Evolutionary conservation across 2,888 invertebrate genomes (phyloP), one percentile per base, ranked within the genome.

Genomic region (Rhyacophila evoluta): DNA sequence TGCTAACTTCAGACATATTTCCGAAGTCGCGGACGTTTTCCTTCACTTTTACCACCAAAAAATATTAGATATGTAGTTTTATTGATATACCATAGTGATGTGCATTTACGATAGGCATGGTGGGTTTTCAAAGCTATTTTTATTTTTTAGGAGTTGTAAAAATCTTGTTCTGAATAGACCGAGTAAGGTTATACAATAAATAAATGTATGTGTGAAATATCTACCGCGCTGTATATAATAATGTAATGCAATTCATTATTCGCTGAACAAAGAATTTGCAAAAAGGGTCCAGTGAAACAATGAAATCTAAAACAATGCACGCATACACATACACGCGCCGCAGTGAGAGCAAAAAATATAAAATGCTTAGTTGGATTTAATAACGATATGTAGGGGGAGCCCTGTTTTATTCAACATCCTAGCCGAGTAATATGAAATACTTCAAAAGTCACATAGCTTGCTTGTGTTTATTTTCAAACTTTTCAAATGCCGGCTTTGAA

Each of bases 171-270:
- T n/a, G n/a, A n/a, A n/a, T n/a, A n/a, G n/a, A n/a, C n/a, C n/a
- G n/a, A n/a, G n/a, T n/a, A n/a, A n/a, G n/a, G n/a, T n/a, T n/a
- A n/a, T n/a, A n/a, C n/a, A n/a, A n/a, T n/a, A n/a, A n/a, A n/a
- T n/a, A n/a, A n/a, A n/a, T n/a, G 12, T 39, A 2, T 55, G 19
- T 55, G 55, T 55, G 6, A 33, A 55, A 15, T 19, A 19, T 19
- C 19, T 55, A n/a, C 19, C 55, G 55, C 55, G 55, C 55, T 55
- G 55, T 55, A 55, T 55, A 55, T 55, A 55, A 55, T 55, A 55
- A 55, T 55, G 55, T 55, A 55, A 55, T 55, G 55, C 19, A 55
- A 55, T 55, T 19, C 55, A 55, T 55, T 55, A 55, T 55, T 55
- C 55, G 1, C 19, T 55, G 10, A 55, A 55, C 55, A 55, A 55